phyloP scores from a whole-genome alignment of 1,140 invertebrate species.

The Muscidifurax raptorellus region DNA sequence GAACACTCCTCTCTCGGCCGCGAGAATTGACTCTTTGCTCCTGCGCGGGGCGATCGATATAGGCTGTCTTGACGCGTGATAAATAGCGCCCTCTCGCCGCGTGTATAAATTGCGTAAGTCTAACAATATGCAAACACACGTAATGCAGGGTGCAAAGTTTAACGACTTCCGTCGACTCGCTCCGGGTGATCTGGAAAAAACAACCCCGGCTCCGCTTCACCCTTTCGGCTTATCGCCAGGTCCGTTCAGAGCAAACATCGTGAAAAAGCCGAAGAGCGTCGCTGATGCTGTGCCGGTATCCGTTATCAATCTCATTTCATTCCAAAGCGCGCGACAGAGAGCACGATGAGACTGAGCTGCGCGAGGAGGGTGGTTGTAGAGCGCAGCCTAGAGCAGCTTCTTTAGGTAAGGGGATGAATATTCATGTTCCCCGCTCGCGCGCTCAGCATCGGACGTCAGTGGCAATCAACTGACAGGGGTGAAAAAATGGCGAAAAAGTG shows the following conservation, averaged over 20 bases:
- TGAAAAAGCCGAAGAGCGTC: constrained; percentile 72
- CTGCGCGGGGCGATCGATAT: not conserved
- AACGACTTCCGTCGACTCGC: constrained; percentile 20
- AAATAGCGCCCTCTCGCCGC: constrained; percentile 18
- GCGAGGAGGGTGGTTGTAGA: not conserved
- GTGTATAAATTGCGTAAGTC: constrained; percentile 25
- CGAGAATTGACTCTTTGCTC: not conserved
- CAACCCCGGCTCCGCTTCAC: constrained; percentile 19
- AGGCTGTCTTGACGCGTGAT: constrained; percentile 24
- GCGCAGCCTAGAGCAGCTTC: constrained; percentile 60
- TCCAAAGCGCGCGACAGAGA: not conserved
- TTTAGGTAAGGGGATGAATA: constrained; percentile 74
- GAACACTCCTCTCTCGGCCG: not conserved
- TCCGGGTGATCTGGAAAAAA: constrained; percentile 37
- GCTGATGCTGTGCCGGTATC: constrained; percentile 58
- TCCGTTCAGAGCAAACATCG: constrained; percentile 71
- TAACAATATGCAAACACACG: constrained; percentile 53
- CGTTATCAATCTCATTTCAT: constrained; percentile 70
- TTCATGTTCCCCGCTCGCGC: constrained; percentile 73
- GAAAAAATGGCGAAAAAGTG: constrained; percentile 49
- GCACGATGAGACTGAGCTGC: not conserved
- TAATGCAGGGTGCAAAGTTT: constrained; percentile 30
- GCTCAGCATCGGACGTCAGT: constrained; percentile 72
- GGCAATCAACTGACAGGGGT: constrained; percentile 69
- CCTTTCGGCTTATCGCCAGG: constrained; percentile 67